Evolutionary conservation across 2,113 vertebrate genomes (phyloP).

Genomic region (Proterorhinus semilunaris): DNA sequence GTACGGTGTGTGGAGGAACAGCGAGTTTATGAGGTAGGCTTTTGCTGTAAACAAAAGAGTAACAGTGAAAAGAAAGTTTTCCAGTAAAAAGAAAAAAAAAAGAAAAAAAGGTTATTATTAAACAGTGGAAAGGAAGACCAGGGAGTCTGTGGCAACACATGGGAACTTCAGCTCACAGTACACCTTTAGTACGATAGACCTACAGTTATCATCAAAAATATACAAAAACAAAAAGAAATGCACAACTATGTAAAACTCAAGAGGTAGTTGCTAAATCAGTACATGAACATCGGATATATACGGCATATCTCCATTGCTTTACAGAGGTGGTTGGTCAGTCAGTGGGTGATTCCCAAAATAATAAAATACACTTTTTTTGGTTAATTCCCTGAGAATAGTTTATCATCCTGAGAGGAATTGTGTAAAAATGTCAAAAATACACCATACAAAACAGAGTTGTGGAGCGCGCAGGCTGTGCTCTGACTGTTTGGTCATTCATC

Average conservation of each 20-base stretch:
- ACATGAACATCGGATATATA: conserved; percentile 81
- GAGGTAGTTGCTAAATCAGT: conserved; percentile 98
- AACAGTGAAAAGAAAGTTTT: conserved; percentile 49
- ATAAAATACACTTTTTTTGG: conserved; percentile 85
- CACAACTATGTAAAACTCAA: conserved; percentile 83
- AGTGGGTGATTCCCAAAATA: conserved; percentile 82
- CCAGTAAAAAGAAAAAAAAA: conserved; percentile 45
- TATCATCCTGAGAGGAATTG: conserved; percentile 96
- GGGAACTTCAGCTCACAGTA: conserved; percentile 72
- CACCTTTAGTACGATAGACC: conserved; percentile 74
- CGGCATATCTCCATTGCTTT: conserved; percentile 64
- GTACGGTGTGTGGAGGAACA: conserved; percentile 68
- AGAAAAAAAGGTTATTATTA: conserved; percentile 64
- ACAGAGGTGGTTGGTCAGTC: conserved; percentile 63
- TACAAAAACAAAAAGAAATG: conserved; percentile 67
- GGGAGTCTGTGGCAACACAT: conserved; percentile 67
- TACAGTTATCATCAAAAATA: conserved; percentile 71
- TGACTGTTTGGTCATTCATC: conserved; percentile 66
- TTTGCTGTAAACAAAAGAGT: conserved; percentile 93
- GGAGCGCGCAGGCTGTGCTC: conserved; percentile 60
- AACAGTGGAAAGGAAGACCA: conserved; percentile 69
- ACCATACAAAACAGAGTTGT: conserved; percentile 64
- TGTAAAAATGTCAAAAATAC: conserved; percentile 74
- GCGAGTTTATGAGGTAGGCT: conserved; percentile 95
- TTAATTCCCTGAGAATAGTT: conserved; percentile 99